Evolutionary conservation across 64 coral and sea anemone genomes (phyloP).

Genomic region (Pocillopora verrucosa): DNA sequence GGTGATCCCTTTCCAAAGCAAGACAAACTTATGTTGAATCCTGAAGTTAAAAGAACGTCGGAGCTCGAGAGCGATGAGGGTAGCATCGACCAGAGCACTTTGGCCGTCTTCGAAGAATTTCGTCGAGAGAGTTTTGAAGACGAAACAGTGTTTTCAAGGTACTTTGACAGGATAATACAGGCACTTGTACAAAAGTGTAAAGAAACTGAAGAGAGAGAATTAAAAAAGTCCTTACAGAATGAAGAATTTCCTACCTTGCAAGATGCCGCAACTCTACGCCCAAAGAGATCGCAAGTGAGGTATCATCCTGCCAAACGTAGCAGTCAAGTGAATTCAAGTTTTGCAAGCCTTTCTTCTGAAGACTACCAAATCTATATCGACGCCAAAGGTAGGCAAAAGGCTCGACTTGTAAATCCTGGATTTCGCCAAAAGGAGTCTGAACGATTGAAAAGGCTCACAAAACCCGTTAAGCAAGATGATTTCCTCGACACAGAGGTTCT

Average conservation of each 20-base stretch:
- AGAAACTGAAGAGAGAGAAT: conserved; percentile 28
- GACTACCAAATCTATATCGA: background rate
- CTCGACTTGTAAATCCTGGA: conserved; percentile 35
- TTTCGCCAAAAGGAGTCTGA: background rate
- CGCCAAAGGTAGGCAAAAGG: conserved; percentile 49
- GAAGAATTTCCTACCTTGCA: conserved; percentile 48
- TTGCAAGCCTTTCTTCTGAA: background rate
- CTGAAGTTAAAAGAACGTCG: too few species aligned
- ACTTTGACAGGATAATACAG: conserved; percentile 71
- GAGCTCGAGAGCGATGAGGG: too few species aligned
- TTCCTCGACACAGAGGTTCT: conserved; percentile 56
- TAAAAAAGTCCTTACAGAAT: background rate
- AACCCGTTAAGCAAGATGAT: background rate
- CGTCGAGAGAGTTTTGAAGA: conserved; percentile 40
- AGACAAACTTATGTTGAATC: background rate
- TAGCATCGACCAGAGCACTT: background rate
- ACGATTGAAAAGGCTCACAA: background rate
- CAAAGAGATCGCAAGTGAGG: background rate
- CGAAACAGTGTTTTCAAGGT: conserved; percentile 48
- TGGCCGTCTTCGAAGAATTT: background rate
- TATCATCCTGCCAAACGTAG: background rate
- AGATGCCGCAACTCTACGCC: background rate
- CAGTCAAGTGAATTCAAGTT: background rate
- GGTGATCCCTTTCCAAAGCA: background rate
- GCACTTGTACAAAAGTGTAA: conserved; percentile 59